Conservation (phyloP, 2,888 invertebrate genomes). For the Metacarcinus magister region DNA sequence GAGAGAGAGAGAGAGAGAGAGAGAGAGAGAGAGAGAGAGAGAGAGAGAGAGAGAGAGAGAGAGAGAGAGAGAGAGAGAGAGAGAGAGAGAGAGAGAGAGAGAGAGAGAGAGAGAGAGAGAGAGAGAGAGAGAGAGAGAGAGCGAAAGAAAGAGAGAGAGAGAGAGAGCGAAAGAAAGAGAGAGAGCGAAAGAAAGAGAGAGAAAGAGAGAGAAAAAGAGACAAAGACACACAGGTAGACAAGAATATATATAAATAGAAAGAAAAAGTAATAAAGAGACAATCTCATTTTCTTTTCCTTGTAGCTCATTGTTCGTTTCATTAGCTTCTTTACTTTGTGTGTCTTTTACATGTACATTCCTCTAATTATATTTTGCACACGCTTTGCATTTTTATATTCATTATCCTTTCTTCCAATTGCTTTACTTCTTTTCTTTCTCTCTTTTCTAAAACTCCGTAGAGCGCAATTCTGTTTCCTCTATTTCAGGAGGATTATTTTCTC, state of each 20-base stretch:
- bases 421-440: background rate
- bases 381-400: background rate
- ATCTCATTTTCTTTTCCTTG: background rate
- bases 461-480: background rate
- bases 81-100: background rate
- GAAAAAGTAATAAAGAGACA: too few species aligned
- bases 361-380: background rate
- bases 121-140: too few species aligned
- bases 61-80: background rate
- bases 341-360: background rate
- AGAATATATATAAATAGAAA: too few species aligned
- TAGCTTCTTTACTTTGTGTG: background rate
- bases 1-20: background rate
- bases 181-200: background rate
- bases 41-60: background rate
- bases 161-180: background rate
- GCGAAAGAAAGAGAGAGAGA: background rate
- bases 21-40: background rate
- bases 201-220: background rate
- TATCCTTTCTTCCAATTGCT: background rate
- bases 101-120: too few species aligned
- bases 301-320: background rate
- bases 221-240: too few species aligned
- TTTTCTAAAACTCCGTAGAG: background rate
- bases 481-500: too few species aligned